These are phyloP conservation scores for Tinamus major DNA, from an alignment of 2,797 vertebrate species.

Conservation along the genomic window DNA sequence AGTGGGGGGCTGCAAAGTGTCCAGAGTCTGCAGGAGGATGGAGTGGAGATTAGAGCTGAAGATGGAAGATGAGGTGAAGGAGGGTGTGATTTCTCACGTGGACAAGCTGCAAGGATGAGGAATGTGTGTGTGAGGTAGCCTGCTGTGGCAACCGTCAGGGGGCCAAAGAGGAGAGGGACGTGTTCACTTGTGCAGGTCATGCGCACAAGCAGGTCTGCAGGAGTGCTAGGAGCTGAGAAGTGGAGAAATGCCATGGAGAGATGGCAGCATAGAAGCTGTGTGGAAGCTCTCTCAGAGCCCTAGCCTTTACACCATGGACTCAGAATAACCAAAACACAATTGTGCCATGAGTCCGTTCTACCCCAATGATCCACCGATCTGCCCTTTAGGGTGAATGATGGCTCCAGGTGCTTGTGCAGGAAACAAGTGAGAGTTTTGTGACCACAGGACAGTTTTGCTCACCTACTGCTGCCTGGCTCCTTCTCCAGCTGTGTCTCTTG, in stretches of 20 bases:
- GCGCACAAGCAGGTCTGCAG: neutral
- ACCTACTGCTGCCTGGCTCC: neutral
- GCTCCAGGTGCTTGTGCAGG: neutral
- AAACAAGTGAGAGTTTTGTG: neutral
- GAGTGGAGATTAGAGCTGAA: neutral
- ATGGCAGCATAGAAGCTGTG: neutral
- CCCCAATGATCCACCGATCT: neutral
- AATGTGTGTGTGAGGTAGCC: neutral
- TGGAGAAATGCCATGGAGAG: neutral
- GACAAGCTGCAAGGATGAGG: neutral
- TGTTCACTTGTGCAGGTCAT: neutral
- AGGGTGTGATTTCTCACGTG: neutral
- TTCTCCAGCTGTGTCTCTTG: neutral
- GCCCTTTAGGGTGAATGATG: neutral
- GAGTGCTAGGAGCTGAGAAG: neutral
- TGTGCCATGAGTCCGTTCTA: fast-evolving
- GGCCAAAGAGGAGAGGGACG: neutral
- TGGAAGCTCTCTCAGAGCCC: neutral
- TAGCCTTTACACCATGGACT: neutral
- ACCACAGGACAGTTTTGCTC: neutral
- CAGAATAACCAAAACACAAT: neutral
- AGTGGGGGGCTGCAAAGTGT: neutral
- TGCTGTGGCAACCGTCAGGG: neutral
- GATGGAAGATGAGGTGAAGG: neutral
- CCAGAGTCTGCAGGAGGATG: neutral